These are phyloP conservation scores for Salvelinus namaycush DNA, from an alignment of 2,113 vertebrate genomes.

Conservation along the genomic window DNA sequence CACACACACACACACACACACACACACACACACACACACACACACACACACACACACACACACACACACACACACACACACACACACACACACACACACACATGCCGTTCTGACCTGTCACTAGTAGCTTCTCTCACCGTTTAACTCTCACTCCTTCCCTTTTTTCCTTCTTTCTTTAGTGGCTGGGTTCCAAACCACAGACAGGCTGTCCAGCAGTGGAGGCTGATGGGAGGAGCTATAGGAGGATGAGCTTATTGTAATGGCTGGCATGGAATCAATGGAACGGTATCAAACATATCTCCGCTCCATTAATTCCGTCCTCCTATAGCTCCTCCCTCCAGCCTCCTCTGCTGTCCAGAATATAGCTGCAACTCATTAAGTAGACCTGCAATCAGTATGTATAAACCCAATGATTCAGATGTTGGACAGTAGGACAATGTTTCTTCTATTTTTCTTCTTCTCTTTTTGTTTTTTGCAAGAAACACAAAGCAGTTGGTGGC, in stretches of 20 bases:
- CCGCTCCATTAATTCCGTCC: too few relatives aligned
- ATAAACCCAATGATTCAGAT: constrained; percentile 42
- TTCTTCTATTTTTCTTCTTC: not conserved
- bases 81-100: not conserved
- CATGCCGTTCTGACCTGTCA: not conserved
- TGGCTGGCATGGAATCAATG: too few relatives aligned
- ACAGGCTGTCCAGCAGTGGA: constrained; percentile 31
- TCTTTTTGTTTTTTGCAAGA: not conserved
- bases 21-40: too few relatives aligned
- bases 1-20: not conserved
- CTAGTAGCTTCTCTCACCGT: constrained; percentile 1
- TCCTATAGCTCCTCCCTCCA: too few relatives aligned
- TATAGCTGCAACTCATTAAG: constrained; percentile 27
- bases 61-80: too few relatives aligned
- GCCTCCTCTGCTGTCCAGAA: not conserved
- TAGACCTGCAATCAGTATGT: constrained; percentile 49
- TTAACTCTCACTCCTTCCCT: not conserved
- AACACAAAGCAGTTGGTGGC: too few relatives aligned
- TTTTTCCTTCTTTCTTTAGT: constrained; percentile 31
- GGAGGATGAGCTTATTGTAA: too few relatives aligned
- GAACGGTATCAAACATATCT: too few relatives aligned
- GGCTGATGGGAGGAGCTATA: too few relatives aligned
- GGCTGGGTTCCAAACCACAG: constrained; percentile 52
- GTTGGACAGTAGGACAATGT: too few relatives aligned
- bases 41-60: not conserved